A percentile compares a stretch with the other conserved stretches of the same genome.
These are phyloP conservation scores for Deilephila elpenor DNA, from an alignment of 2,888 invertebrate genomes.

Conservation along the genomic window DNA sequence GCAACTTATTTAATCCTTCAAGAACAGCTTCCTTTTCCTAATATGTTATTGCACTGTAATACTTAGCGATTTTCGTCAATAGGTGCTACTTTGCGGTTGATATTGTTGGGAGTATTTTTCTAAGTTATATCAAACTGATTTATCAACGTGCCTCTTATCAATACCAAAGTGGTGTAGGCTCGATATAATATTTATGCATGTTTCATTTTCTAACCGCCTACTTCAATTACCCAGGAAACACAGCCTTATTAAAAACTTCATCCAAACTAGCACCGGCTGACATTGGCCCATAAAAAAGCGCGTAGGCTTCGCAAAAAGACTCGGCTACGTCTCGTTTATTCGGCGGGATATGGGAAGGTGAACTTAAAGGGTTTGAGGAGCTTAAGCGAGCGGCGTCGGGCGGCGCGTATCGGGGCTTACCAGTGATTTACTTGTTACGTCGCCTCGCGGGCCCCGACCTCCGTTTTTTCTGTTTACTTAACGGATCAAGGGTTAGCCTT, in stretches of 20 bases:
- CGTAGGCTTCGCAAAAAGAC: constrained; percentile 42
- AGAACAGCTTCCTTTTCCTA: no score
- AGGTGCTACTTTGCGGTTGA: no score
- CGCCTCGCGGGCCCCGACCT: constrained; percentile 64
- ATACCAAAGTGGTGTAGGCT: no score
- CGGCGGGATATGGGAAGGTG: constrained; percentile 68
- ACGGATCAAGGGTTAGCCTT: constrained; percentile 82
- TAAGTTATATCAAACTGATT: no score
- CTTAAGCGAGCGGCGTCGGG: constrained; percentile 64
- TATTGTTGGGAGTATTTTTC: no score
- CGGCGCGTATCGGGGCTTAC: constrained; percentile 77
- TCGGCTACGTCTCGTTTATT: constrained; percentile 62
- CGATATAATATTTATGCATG: no score
- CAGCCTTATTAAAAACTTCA: neutral
- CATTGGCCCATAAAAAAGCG: constrained; percentile 43
- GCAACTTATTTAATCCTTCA: no score
- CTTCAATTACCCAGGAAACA: no score
- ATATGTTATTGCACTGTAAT: no score
- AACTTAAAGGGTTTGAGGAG: constrained; percentile 75
- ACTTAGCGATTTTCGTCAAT: no score
- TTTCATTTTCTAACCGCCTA: no score
- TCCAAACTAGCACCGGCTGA: constrained; percentile 31
- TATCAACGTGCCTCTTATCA: no score
- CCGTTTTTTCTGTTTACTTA: constrained; percentile 83
- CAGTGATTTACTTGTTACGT: constrained; percentile 79